Evolutionary conservation across 30 jellyfish, hydroid and myxozoan genomes (phyloP).

Genomic region (Sanderia malayensis): DNA sequence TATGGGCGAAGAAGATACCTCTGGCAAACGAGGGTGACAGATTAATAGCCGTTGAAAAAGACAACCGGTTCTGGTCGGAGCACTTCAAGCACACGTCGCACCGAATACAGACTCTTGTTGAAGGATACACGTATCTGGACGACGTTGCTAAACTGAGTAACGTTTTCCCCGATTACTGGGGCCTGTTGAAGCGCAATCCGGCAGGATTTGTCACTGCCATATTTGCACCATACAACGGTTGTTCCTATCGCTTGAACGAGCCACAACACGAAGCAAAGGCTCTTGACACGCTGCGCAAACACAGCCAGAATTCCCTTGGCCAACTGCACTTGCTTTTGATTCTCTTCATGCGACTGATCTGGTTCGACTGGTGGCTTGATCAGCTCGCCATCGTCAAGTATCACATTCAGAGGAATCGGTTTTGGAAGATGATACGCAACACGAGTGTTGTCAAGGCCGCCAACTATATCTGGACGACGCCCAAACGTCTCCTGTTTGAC

Average conservation of each 20-base stretch:
- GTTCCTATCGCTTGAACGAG: slow-evolving; percentile 75
- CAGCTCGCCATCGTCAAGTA: slow-evolving; percentile 61
- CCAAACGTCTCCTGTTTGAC: slow-evolving; percentile 79
- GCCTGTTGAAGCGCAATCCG: slow-evolving; percentile 68
- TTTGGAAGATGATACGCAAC: slow-evolving; percentile 28
- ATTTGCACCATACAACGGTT: slow-evolving; percentile 82
- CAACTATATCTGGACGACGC: slow-evolving; percentile 81
- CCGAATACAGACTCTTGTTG: slow-evolving; percentile 74
- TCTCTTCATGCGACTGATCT: slow-evolving; percentile 54
- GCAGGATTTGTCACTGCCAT: slow-evolving; percentile 63
- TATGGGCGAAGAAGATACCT: slow-evolving; percentile 55
- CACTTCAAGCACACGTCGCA: slow-evolving; percentile 76
- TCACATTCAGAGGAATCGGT: slow-evolving; percentile 56
- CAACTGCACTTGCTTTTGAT: slow-evolving; percentile 53
- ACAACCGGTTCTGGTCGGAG: slow-evolving; percentile 61
- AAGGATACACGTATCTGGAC: slow-evolving; percentile 78
- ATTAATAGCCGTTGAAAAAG: slow-evolving; percentile 26
- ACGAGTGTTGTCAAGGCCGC: slow-evolving; percentile 35
- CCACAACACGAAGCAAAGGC: slow-evolving; percentile 53
- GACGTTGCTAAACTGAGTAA: slow-evolving; percentile 67
- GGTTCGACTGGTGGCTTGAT: slow-evolving; percentile 90
- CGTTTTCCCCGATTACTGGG: slow-evolving; percentile 77
- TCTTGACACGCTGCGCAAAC: slow-evolving; percentile 54
- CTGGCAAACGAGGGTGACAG: slow-evolving; percentile 37
- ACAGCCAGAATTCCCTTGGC: slow-evolving; percentile 45